phyloP scores from a whole-genome alignment of 23 tunicate species.

The Styela clava region DNA sequence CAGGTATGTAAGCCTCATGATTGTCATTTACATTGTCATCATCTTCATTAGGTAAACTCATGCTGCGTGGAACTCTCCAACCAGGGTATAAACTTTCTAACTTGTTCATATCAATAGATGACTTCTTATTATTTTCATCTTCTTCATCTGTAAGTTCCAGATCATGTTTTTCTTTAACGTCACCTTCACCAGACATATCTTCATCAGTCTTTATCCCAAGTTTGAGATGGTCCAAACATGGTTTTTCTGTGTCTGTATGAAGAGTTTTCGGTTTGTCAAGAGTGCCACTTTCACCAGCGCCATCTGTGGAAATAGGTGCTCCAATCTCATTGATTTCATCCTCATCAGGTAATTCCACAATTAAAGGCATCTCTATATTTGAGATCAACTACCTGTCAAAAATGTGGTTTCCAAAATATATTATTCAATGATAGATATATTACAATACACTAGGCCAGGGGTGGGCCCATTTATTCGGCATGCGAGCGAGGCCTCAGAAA shows the following conservation, averaged over 20 bases:
- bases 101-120: slow-evolving; percentile 70
- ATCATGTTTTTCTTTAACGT: slow-evolving; percentile 7
- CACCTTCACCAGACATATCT: not conserved
- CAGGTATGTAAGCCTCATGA: not conserved
- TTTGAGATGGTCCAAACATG: not conserved
- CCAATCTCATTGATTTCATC: not conserved
- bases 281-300: not conserved
- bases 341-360: slow-evolving; percentile 71
- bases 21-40: not conserved
- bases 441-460: too few species aligned
- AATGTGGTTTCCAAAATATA: too few species aligned
- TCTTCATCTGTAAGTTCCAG: not conserved
- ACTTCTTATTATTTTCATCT: not conserved
- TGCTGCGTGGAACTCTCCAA: slow-evolving; percentile 60
- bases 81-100: slow-evolving; percentile 80
- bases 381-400: not conserved
- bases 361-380: slow-evolving; percentile 40
- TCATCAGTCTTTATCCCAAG: slow-evolving; percentile 2
- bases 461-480: too few species aligned
- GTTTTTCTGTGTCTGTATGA: not conserved
- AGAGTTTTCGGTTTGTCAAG: too few species aligned
- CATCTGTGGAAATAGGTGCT: not conserved
- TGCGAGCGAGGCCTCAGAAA: too few species aligned
- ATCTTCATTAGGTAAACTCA: slow-evolving; percentile 20
- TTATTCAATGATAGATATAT: too few species aligned